phyloP scores from a whole-genome alignment of 1,140 invertebrate species.

The Lasaia peninsularis region DNA sequence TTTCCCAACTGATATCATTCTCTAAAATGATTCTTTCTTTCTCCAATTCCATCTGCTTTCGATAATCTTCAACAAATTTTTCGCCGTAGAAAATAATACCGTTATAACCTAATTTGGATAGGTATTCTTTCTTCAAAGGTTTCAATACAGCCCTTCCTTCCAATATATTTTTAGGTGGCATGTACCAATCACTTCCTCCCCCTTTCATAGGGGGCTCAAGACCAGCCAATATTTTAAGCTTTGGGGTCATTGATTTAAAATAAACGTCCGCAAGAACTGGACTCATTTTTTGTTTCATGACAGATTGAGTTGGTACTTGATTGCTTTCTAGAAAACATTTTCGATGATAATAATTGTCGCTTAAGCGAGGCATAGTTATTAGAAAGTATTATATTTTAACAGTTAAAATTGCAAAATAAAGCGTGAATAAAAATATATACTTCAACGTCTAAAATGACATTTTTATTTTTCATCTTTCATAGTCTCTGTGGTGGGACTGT shows the following conservation, averaged over 20 bases:
- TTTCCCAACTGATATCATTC: slow-evolving; percentile 49
- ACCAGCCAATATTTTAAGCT: slow-evolving; percentile 52
- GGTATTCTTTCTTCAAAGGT: slow-evolving; percentile 42
- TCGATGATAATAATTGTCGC: slow-evolving; percentile 53
- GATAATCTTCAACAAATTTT: slow-evolving; percentile 35
- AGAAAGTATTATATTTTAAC: neutral
- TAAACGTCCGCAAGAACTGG: slow-evolving; percentile 49
- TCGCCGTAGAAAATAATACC: slow-evolving; percentile 46
- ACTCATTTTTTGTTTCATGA: slow-evolving; percentile 56
- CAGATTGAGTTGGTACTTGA: slow-evolving; percentile 57
- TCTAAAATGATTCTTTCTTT: slow-evolving; percentile 36
- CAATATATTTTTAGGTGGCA: slow-evolving; percentile 48
- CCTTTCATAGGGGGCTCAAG: slow-evolving; percentile 58
- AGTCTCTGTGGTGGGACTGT: too few species aligned
- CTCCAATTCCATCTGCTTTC: slow-evolving; percentile 39
- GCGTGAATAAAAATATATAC: neutral
- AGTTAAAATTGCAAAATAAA: neutral
- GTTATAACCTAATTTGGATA: slow-evolving; percentile 41
- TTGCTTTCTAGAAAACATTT: slow-evolving; percentile 50
- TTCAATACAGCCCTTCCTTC: slow-evolving; percentile 45
- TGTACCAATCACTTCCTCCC: slow-evolving; percentile 54
- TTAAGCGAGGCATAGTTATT: slow-evolving; percentile 40
- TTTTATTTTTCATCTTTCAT: slow-evolving; percentile 15
- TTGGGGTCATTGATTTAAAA: slow-evolving; percentile 58
- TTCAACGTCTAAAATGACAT: too few species aligned